phyloP scores from a whole-genome alignment of 1,140 invertebrate species.

The Chironomus tepperi region DNA sequence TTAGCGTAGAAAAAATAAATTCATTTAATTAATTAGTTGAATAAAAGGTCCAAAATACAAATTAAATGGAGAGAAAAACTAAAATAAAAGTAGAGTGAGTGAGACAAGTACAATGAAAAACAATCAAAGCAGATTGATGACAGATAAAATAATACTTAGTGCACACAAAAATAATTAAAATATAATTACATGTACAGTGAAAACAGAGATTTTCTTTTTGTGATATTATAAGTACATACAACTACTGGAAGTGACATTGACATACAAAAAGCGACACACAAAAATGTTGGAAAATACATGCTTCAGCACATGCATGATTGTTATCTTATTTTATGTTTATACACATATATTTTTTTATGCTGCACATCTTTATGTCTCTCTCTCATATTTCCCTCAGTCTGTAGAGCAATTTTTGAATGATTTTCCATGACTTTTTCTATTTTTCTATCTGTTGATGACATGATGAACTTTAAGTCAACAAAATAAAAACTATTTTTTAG shows the following conservation, averaged over 20 bases:
- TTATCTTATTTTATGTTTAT: neutral
- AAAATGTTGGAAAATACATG: conserved; percentile 1
- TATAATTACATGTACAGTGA: conserved; percentile 14
- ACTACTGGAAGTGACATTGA: conserved; percentile 18
- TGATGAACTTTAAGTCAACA: no score
- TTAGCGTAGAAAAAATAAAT: no score
- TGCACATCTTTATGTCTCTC: neutral
- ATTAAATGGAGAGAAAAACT: no score
- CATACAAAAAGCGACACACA: conserved; percentile 7
- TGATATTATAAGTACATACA: neutral
- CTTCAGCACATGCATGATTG: neutral
- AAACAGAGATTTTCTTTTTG: conserved; percentile 19
- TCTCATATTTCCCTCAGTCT: neutral
- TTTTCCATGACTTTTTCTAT: neutral
- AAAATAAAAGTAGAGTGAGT: no score
- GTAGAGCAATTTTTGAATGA: neutral
- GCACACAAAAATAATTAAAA: conserved; percentile 20
- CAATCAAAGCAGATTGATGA: no score
- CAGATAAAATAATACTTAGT: neutral
- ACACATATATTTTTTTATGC: neutral
- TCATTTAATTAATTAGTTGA: no score
- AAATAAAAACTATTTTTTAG: no score
- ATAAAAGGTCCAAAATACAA: no score
- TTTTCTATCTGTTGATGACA: no score
- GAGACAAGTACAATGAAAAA: no score